Evolutionary conservation across 2,797 vertebrate genomes (phyloP), one percentile per base, ranked within the genome.

Genomic region (Tauraco hartlaubi): DNA sequence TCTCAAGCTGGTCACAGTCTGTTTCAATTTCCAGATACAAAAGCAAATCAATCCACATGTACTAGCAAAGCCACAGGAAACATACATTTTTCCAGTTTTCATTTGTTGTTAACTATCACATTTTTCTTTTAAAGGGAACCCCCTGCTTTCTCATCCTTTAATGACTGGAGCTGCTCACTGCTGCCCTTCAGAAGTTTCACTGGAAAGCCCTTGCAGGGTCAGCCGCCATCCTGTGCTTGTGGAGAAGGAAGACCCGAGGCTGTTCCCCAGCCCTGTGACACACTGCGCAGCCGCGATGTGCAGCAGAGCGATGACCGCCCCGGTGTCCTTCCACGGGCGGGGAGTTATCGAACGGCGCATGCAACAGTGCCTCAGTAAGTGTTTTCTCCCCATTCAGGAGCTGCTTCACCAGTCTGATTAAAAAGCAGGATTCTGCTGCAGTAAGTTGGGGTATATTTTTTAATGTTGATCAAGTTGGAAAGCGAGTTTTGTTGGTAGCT

Each of bases 361-460:
- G 15, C 55, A 67, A 5, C 13, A 35, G 61, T 35, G 49, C 55
- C 80, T 83, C 6, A 6, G 44, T 6, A 14, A 29, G 29, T 39
- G 67, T 75, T 88, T 93, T 64, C 94, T 93, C 81, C 68, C 86
- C 72, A 49, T 31, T 75, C 61, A 71, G 41, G 56, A 90, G 21
- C 61, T 41, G 56, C 66, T 85, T 84, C 91, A 37, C 25, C 43
- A 64, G 75, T 71, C 54, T 69, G 82, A 29, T 9, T 9, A 21
- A 39, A 79, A 91, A 90, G 58, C 64, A 90, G 72, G 20, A 17
- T 15, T 92, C 55, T 95, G 66, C 80, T 78, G 75, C n/a, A n/a
- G 84, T 87, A 91, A 48, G 12, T 19, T 26, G 54, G 72, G 81
- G 58, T 69, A 23, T 31, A 4, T 17, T 6, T 67, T 66, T 66